Percentiles rank a stretch among this genome's conserved stretches.
These are phyloP conservation scores for Ficedula albicollis DNA, from an alignment of 2,797 vertebrate species.

Conservation along the genomic window DNA sequence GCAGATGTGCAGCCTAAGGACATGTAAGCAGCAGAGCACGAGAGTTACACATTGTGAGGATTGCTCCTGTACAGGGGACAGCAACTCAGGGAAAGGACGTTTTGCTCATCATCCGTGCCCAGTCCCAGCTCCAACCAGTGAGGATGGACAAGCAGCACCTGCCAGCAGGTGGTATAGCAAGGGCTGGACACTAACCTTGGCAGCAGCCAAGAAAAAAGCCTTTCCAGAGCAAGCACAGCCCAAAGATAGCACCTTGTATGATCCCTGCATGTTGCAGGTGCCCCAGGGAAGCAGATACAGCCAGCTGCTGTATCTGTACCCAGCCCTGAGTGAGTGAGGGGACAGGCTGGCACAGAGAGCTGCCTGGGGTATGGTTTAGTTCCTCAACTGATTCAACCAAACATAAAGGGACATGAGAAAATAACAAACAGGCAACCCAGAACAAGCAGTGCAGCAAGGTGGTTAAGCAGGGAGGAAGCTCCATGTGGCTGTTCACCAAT, in stretches of 20 bases:
- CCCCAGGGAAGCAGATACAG: background rate
- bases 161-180: background rate
- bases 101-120: fast-evolving
- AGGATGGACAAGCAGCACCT: background rate
- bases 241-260: background rate
- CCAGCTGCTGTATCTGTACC: too few species aligned
- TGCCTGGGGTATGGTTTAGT: background rate
- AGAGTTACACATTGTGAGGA: fast-evolving
- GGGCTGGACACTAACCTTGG: background rate
- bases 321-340: background rate
- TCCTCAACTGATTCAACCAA: background rate
- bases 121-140: background rate
- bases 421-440: background rate
- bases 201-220: background rate
- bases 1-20: background rate
- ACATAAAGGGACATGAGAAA: background rate
- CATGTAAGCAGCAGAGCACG: background rate
- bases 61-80: background rate
- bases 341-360: background rate
- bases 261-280: background rate
- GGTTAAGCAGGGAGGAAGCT: background rate
- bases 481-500: background rate
- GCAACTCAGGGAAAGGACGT: background rate
- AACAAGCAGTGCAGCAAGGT: background rate
- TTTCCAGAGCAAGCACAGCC: background rate